Conservation (phyloP, 2,797 vertebrate genomes). For the Silurus aristotelis region DNA sequence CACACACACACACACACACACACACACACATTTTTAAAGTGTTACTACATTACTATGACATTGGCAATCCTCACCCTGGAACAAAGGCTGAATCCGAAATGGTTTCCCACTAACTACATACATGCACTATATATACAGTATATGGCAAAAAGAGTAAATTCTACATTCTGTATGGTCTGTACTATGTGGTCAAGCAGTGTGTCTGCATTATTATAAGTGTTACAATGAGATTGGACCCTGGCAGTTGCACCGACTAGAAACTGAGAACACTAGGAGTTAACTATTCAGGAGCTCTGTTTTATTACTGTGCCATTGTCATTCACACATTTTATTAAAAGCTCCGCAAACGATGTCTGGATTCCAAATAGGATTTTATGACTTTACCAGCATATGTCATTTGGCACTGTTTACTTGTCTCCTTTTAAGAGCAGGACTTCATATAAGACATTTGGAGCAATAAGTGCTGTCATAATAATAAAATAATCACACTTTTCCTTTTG, state of each 20-base stretch:
- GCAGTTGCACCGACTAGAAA: not conserved
- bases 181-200: not conserved
- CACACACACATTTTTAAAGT: not conserved
- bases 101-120: not conserved
- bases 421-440: not conserved
- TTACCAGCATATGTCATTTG: not conserved
- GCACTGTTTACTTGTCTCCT: not conserved
- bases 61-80: not conserved
- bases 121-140: not conserved
- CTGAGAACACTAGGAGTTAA: not conserved
- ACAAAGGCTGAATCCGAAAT: not conserved
- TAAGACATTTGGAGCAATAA: not conserved
- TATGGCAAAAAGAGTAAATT: not conserved
- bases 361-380: not conserved
- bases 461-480: not conserved
- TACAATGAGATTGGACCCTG: not conserved
- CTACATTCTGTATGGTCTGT: not conserved
- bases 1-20: not conserved
- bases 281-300: not conserved
- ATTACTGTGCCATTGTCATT: not conserved
- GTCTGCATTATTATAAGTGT: not conserved
- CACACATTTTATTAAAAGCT: not conserved
- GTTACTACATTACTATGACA: not conserved
- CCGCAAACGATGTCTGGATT: too few relatives aligned
- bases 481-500: not conserved